Conservation (phyloP, 1,140 invertebrate genomes). For the Dufourea novaeangliae region DNA sequence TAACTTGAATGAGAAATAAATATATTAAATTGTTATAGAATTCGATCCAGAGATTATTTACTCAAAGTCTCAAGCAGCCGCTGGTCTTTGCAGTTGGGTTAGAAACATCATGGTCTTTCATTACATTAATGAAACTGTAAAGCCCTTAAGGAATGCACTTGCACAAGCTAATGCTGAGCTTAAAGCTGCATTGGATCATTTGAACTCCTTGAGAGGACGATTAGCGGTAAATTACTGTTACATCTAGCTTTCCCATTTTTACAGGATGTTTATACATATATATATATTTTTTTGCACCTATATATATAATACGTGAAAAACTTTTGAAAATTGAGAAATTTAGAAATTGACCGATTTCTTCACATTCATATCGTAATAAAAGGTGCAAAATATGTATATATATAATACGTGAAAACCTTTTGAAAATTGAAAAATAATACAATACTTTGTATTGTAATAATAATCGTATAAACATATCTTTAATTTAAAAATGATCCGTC, state of each 20-base stretch:
- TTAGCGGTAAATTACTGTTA: slow-evolving; percentile 79
- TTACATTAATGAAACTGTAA: slow-evolving; percentile 95
- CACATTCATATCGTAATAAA: too few relatives aligned
- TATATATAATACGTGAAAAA: too few relatives aligned
- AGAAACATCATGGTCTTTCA: slow-evolving; percentile 96
- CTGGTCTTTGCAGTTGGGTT: slow-evolving; percentile 96
- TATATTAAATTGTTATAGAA: slow-evolving; percentile 80
- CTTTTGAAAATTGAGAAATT: too few relatives aligned
- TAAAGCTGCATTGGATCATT: slow-evolving; percentile 89
- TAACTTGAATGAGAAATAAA: neutral
- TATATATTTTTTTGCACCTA: too few relatives aligned
- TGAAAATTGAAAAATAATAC: too few relatives aligned
- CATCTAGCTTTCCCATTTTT: slow-evolving; percentile 2
- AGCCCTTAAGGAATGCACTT: slow-evolving; percentile 92
- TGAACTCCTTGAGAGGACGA: slow-evolving; percentile 85
- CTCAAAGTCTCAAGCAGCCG: slow-evolving; percentile 94
- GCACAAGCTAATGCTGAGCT: slow-evolving; percentile 92
- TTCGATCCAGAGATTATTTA: slow-evolving; percentile 93
- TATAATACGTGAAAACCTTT: too few relatives aligned
- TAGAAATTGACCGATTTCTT: too few relatives aligned
- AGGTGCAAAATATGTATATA: too few relatives aligned
- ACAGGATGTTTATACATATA: too few relatives aligned
- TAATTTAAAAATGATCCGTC: too few relatives aligned
- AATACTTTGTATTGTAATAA: too few relatives aligned
- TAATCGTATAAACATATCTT: too few relatives aligned